Conservation (phyloP, 2,888 invertebrate genomes). For the Bugula neritina region DNA sequence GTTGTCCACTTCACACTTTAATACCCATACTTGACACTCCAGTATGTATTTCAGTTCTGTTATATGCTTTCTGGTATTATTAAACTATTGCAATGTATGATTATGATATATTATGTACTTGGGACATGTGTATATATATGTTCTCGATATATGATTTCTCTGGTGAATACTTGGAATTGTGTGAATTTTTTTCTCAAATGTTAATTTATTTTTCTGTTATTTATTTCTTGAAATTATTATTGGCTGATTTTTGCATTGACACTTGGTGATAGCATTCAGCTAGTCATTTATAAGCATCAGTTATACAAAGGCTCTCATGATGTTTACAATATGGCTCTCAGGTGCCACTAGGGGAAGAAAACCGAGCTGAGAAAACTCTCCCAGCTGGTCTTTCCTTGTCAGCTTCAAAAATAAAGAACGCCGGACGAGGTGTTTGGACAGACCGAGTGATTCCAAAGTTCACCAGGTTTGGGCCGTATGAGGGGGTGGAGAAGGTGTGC, state of each 20-base stretch:
- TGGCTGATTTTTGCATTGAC: too few species aligned
- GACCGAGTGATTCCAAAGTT: neutral
- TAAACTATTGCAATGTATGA: too few species aligned
- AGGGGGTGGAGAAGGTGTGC: constrained; percentile 17
- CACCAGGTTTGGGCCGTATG: constrained; percentile 14
- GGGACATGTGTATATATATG: too few species aligned
- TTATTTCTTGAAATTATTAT: too few species aligned
- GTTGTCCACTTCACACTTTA: neutral
- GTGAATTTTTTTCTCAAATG: too few species aligned
- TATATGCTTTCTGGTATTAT: too few species aligned
- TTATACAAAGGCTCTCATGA: neutral
- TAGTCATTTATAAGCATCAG: too few species aligned
- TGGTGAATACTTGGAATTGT: too few species aligned
- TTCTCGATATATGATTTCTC: too few species aligned
- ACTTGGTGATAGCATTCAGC: too few species aligned
- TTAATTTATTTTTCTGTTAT: too few species aligned
- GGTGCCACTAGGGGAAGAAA: neutral
- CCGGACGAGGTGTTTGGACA: constrained; percentile 18
- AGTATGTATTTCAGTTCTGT: neutral
- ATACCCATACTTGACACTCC: neutral
- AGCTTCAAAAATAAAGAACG: constrained; percentile 12
- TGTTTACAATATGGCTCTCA: neutral
- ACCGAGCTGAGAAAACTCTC: constrained; percentile 7
- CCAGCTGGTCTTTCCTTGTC: constrained; percentile 2
- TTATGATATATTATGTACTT: too few species aligned